Percentiles rank a stretch among this genome's conserved stretches.
These are phyloP conservation scores for Euthynnus affinis DNA, from an alignment of 2,797 vertebrate species.

Conservation along the genomic window DNA sequence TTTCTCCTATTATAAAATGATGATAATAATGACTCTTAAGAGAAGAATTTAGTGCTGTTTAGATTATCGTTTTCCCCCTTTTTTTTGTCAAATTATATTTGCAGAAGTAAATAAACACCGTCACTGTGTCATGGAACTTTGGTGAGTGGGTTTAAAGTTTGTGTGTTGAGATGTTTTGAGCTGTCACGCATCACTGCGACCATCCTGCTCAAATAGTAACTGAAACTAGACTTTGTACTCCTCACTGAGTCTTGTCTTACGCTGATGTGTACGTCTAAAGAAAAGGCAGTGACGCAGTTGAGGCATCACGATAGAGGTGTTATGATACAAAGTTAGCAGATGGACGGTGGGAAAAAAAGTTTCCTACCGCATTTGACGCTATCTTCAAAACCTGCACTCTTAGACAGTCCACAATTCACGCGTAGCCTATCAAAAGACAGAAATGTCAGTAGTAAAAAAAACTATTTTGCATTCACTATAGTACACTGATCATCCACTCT, in stretches of 20 bases:
- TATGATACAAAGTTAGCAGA: background rate
- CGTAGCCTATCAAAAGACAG: background rate
- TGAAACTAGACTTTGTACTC: slow-evolving; percentile 33
- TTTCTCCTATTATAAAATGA: too few species aligned
- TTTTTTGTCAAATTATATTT: background rate
- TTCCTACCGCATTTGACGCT: background rate
- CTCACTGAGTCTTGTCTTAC: background rate
- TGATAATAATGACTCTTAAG: too few species aligned
- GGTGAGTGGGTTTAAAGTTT: background rate
- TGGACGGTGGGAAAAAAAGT: background rate
- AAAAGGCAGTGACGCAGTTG: background rate
- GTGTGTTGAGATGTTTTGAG: slow-evolving; percentile 15
- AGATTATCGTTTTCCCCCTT: background rate
- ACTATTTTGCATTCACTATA: too few species aligned
- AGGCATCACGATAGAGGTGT: background rate
- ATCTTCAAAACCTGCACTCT: background rate
- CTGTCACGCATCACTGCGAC: background rate
- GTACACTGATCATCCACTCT: background rate
- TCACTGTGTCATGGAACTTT: background rate
- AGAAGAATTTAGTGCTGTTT: background rate
- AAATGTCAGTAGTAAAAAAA: background rate
- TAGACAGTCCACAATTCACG: background rate
- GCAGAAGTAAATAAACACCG: background rate
- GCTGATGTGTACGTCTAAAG: background rate
- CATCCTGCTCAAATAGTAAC: slow-evolving; percentile 20